Evolutionary conservation across 2,797 vertebrate genomes (phyloP), one percentile per base, ranked within the genome.

Genomic region (Sebastes alutus): DNA sequence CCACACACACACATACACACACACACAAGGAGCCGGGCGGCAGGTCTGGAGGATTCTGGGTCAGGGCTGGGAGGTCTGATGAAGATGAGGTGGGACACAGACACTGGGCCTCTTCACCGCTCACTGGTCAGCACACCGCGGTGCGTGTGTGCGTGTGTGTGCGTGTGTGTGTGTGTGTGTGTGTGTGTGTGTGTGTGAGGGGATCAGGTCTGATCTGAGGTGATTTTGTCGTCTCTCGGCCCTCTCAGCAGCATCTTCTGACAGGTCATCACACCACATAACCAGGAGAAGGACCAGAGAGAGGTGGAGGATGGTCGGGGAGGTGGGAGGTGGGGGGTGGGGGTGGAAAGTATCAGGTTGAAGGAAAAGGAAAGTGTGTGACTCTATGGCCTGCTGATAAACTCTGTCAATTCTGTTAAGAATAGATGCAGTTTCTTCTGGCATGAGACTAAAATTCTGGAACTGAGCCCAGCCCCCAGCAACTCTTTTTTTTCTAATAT

Each of bases 21-120:
- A 66, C 12, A 14, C 27, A 18, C 23, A 52, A 14, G 32, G 32
- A 78, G 49, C 27, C 25, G n/a, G 73, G 74, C 67, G 72, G 83
- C 90, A 92, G 92, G 87, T 88, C 91, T 89, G 82, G 69, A 77
- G 66, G 80, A 93, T 91, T 91, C 88, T 91, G 87, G 92, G 91
- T 93, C 92, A 93, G 81, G 68, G 60, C 75, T 82, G 77, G 78
- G 82, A 76, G 83, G 80, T 77, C 83, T 93, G 92, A 93, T 85
- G 92, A 82, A 92, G 81, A 93, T 92, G 69, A 90, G 85, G 87
- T 86, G 76, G 82, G 92, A 93, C 92, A 90, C 55, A 27, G 49
- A 68, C 78, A 72, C 84, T 76, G 87, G 89, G 92, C 90, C 90
- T 88, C 84, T 90, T 92, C 80, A 90, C 84, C 22, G 83, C 90